Conservation (phyloP, 2,888 invertebrate species). For the Leucozona laternaria region DNA sequence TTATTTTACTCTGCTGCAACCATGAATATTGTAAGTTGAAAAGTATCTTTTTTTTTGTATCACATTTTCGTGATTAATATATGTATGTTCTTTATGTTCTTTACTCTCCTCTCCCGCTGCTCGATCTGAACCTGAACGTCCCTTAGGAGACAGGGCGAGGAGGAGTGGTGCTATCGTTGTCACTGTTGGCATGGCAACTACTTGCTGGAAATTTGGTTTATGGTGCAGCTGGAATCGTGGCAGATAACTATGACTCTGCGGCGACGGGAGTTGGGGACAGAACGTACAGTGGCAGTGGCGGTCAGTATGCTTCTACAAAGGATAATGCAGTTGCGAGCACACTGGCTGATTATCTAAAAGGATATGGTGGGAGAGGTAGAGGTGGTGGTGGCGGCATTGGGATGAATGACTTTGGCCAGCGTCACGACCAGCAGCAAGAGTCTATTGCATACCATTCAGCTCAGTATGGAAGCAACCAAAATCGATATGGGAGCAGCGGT, state of each 20-base stretch:
- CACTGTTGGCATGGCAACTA: conserved; percentile 54
- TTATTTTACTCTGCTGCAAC: conserved; percentile 45
- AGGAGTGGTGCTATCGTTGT: conserved; percentile 32
- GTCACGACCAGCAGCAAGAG: conserved; percentile 44
- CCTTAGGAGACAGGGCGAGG: conserved; percentile 33
- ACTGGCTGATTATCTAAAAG: conserved; percentile 73
- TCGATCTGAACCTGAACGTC: neutral
- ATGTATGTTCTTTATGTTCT: conserved; percentile 11
- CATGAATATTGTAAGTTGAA: conserved; percentile 67
- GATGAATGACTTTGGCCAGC: conserved; percentile 51
- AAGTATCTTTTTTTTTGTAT: conserved; percentile 43
- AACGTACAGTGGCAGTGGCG: conserved; percentile 77
- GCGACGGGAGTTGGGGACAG: conserved; percentile 68
- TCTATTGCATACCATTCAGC: conserved; percentile 47
- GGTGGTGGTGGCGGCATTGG: neutral
- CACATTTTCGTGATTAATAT: conserved; percentile 51
- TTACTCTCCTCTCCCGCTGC: neutral
- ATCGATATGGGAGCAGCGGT: conserved; percentile 66
- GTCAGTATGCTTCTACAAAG: conserved; percentile 78
- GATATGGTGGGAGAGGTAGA: conserved; percentile 11
- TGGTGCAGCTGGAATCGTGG: conserved; percentile 37
- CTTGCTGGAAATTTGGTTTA: conserved; percentile 37
- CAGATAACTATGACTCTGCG: conserved; percentile 48
- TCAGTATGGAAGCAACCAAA: conserved; percentile 38
- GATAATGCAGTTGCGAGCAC: conserved; percentile 75